A percentile compares a stretch with the other conserved stretches of the same genome.
phyloP scores from a whole-genome alignment of 1,140 invertebrate species.

The Drosophila novamexicana region DNA sequence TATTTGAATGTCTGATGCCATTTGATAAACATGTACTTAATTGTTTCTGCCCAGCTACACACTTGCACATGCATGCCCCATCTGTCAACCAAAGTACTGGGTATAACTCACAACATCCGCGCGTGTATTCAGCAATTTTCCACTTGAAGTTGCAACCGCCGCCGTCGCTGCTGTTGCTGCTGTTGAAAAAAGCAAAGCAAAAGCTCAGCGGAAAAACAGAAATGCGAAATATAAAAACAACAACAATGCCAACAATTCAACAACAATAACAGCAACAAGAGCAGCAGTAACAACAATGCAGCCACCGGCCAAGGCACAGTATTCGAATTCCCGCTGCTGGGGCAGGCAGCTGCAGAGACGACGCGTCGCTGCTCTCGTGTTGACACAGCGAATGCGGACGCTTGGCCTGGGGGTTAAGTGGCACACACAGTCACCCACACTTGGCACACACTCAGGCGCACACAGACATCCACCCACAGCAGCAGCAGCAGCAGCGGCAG shows the following conservation, averaged over 20 bases:
- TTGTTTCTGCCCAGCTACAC: slow-evolving; percentile 8
- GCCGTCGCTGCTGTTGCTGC: not conserved
- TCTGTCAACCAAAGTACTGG: not conserved
- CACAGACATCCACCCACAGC: slow-evolving; percentile 56
- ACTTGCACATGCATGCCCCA: not conserved
- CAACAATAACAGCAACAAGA: slow-evolving; percentile 12
- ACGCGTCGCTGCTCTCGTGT: slow-evolving; percentile 46
- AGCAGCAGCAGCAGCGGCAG: slow-evolving; percentile 45
- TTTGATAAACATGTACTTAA: slow-evolving; percentile 7
- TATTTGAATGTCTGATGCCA: not conserved
- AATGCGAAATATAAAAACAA: slow-evolving; percentile 33
- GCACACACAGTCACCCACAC: slow-evolving; percentile 44
- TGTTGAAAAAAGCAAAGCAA: slow-evolving; percentile 38
- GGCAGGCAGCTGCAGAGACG: slow-evolving; percentile 18
- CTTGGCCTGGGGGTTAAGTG: slow-evolving; percentile 72
- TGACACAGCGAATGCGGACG: slow-evolving; percentile 42
- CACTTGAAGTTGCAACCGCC: slow-evolving; percentile 67
- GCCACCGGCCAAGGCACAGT: slow-evolving; percentile 18
- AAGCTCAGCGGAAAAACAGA: slow-evolving; percentile 37
- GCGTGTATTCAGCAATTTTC: slow-evolving; percentile 72
- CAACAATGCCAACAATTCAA: slow-evolving; percentile 39
- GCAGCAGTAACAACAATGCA: slow-evolving; percentile 9
- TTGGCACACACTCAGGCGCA: slow-evolving; percentile 34
- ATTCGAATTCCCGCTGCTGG: slow-evolving; percentile 45
- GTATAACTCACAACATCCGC: slow-evolving; percentile 22